These are phyloP conservation scores for Himalopsyche tibetana DNA, from an alignment of 2,888 invertebrate species.

Conservation along the genomic window DNA sequence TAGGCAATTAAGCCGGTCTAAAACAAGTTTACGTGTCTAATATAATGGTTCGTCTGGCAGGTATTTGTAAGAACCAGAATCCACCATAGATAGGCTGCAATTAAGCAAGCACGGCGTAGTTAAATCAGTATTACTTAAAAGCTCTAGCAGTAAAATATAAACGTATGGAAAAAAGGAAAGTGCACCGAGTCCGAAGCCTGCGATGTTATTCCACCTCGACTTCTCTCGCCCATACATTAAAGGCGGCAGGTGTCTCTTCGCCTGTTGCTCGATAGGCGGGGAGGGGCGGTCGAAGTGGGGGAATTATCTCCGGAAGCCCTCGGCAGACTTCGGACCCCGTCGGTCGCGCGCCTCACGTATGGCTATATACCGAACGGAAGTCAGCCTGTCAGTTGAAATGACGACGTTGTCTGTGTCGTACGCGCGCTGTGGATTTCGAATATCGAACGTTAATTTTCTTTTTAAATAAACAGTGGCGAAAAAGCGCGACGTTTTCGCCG, in stretches of 20 bases:
- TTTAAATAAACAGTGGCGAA: constrained; percentile 45
- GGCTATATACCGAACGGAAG: constrained; percentile 66
- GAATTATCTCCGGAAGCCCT: constrained; percentile 71
- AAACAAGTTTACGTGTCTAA: constrained; percentile 22
- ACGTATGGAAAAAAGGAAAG: constrained; percentile 37
- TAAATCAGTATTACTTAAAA: constrained; percentile 14
- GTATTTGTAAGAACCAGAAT: constrained; percentile 19
- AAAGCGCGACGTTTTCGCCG: constrained; percentile 13
- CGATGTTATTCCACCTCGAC: not conserved
- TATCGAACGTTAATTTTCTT: constrained; percentile 50
- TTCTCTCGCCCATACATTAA: constrained; percentile 18
- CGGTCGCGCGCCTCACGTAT: constrained; percentile 65
- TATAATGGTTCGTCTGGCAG: not conserved
- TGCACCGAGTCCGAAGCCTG: constrained; percentile 10
- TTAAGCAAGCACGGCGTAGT: constrained; percentile 18
- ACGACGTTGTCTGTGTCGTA: constrained; percentile 68
- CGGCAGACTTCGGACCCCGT: constrained; percentile 54
- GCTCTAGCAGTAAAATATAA: constrained; percentile 27
- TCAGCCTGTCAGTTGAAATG: constrained; percentile 68
- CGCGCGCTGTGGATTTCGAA: constrained; percentile 58
- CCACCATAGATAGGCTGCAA: not conserved
- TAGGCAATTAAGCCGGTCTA: not conserved
- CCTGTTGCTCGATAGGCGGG: constrained; percentile 67
- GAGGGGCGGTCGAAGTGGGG: constrained; percentile 69
- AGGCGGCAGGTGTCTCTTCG: constrained; percentile 50